phyloP scores from a whole-genome alignment of 2,888 invertebrate species.

The Balanococcus diminutus region DNA sequence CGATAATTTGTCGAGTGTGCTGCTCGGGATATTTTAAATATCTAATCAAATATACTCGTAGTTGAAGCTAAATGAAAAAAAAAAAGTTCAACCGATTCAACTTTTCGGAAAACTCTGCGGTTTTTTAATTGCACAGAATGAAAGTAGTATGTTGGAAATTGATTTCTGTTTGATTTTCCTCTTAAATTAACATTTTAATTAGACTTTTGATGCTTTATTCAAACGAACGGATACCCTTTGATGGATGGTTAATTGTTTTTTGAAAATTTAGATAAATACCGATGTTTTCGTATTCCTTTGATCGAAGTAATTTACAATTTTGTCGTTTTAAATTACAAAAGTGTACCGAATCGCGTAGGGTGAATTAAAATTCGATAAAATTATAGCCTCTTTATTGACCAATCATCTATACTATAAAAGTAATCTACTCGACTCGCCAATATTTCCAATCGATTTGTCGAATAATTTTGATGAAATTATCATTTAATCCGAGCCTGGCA shows the following conservation, averaged over 20 bases:
- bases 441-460: too few species aligned
- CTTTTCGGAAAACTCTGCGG: not conserved
- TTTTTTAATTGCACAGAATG: not conserved
- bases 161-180: not conserved
- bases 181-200: constrained; percentile 23
- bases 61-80: not conserved
- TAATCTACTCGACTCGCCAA: too few species aligned
- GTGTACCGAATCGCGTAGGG: too few species aligned
- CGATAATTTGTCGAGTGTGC: too few species aligned
- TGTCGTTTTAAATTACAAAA: not conserved
- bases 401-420: too few species aligned
- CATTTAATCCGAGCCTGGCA: too few species aligned
- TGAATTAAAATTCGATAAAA: too few species aligned
- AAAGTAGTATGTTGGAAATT: not conserved
- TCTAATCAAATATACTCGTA: too few species aligned
- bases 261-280: not conserved
- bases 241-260: constrained; percentile 27
- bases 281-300: not conserved
- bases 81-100: not conserved
- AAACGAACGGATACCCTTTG: not conserved
- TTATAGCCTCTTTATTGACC: too few species aligned
- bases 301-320: not conserved
- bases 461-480: too few species aligned
- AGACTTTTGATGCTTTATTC: constrained; percentile 3
- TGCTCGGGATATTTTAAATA: too few species aligned